Evolutionary conservation across 2,888 invertebrate species (phyloP).

Genomic region (Drosophila siamana): DNA sequence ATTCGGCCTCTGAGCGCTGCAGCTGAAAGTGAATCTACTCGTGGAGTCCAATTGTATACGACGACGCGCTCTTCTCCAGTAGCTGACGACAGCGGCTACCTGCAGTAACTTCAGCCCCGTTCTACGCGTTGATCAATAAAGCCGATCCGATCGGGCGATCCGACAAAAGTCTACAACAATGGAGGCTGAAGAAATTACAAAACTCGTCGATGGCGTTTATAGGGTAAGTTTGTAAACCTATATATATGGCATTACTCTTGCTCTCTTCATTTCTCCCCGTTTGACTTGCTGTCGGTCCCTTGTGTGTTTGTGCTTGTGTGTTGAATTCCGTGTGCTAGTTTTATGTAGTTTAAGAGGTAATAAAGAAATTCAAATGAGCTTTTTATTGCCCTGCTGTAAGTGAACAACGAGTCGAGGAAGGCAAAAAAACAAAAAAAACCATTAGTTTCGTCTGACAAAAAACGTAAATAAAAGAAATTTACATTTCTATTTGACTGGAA

Average conservation of each 20-base stretch:
- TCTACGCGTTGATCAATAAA: conserved; percentile 20
- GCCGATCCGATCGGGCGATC: conserved; percentile 28
- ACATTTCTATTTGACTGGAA: background rate
- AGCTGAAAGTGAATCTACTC: conserved; percentile 74
- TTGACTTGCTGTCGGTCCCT: conserved; percentile 6
- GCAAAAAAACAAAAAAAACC: conserved; percentile 3
- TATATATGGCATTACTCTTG: background rate
- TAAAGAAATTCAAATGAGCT: conserved; percentile 42
- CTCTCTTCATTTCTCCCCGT: background rate
- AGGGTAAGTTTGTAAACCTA: conserved; percentile 90
- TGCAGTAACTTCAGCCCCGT: conserved; percentile 1
- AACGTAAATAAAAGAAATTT: conserved; percentile 3
- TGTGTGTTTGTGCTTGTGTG: no score
- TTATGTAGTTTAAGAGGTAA: conserved; percentile 39
- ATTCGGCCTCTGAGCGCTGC: conserved; percentile 51
- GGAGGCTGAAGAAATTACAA: conserved; percentile 95
- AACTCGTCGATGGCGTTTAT: conserved; percentile 95
- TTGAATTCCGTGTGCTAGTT: no score
- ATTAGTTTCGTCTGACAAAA: conserved; percentile 6
- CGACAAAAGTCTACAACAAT: conserved; percentile 65
- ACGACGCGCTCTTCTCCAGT: conserved; percentile 23
- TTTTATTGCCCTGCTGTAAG: conserved; percentile 27
- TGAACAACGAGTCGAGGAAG: conserved; percentile 24
- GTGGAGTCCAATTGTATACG: conserved; percentile 18
- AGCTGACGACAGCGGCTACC: conserved; percentile 46